phyloP scores from a whole-genome alignment of 1,140 invertebrate genomes.

The Nautilus pompilius region DNA sequence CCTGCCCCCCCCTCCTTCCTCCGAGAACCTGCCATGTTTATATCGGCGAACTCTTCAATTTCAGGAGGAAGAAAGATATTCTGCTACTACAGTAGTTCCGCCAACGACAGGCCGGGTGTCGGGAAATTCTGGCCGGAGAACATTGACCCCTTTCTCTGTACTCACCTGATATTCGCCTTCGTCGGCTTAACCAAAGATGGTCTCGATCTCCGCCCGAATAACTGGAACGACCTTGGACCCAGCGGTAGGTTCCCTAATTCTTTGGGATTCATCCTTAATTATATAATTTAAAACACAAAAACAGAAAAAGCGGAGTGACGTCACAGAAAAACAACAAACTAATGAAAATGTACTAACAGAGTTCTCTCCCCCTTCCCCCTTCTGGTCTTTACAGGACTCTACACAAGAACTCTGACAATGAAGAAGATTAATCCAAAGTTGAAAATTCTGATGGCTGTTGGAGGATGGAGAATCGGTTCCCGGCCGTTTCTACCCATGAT shows the following conservation, averaged over 20 bases:
- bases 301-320: too few species aligned
- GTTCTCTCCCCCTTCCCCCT: too few species aligned
- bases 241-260: constrained; percentile 28
- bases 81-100: constrained; percentile 46
- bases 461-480: constrained; percentile 95
- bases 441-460: constrained; percentile 88
- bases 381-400: constrained; percentile 17
- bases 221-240: constrained; percentile 55
- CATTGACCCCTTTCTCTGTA: constrained; percentile 71
- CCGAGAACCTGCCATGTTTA: too few species aligned
- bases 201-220: constrained; percentile 19
- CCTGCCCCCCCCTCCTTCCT: too few species aligned
- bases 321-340: too few species aligned
- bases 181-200: constrained; percentile 63
- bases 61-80: constrained; percentile 23
- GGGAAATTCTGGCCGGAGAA: constrained; percentile 62
- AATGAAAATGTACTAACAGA: too few species aligned
- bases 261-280: neutral
- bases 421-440: constrained; percentile 66
- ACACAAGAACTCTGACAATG: constrained; percentile 24
- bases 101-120: constrained; percentile 26
- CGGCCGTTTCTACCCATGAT: constrained; percentile 59
- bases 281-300: too few species aligned
- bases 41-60: too few species aligned
- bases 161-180: constrained; percentile 77